These are phyloP conservation scores for Antennarius maculatus DNA, from an alignment of 2,797 vertebrate species.

Conservation along the genomic window DNA sequence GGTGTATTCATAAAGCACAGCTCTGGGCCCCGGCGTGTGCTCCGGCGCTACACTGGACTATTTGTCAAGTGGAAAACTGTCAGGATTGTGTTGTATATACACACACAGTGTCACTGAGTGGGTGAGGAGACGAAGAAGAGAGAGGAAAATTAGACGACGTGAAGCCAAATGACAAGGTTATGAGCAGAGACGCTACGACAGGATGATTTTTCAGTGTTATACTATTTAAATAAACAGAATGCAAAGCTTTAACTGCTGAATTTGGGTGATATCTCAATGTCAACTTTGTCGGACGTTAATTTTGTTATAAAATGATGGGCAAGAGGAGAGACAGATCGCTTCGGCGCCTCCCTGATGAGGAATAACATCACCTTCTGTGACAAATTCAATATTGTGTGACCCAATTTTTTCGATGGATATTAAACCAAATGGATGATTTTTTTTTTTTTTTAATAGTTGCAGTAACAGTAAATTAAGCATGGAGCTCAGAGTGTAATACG, in stretches of 20 bases:
- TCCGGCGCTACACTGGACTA: constrained; percentile 50
- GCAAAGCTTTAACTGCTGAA: background rate
- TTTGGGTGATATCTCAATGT: constrained; percentile 6
- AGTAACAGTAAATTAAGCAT: constrained; percentile 61
- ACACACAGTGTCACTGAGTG: constrained; percentile 34
- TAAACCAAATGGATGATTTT: constrained; percentile 45
- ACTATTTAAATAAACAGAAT: constrained; percentile 2
- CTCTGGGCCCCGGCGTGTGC: constrained; percentile 56
- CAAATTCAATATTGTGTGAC: constrained; percentile 53
- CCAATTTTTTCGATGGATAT: constrained; percentile 45
- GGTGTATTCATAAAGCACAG: constrained; percentile 74
- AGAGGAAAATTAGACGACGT: constrained; percentile 12
- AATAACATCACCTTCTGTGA: constrained; percentile 46
- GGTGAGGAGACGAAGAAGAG: constrained; percentile 24
- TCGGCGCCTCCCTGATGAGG: background rate
- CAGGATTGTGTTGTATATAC: constrained; percentile 44
- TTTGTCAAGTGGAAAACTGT: constrained; percentile 72
- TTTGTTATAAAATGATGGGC: background rate
- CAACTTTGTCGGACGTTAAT: background rate
- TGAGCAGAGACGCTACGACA: constrained; percentile 13
- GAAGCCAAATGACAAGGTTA: constrained; percentile 10
- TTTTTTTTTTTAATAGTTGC: constrained; percentile 45
- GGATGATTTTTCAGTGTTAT: background rate
- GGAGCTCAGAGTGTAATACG: constrained; percentile 54
- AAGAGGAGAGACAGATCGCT: background rate